A percentile compares a stretch with the other conserved stretches of the same genome.
Evolutionary conservation across 2,113 vertebrate species (phyloP).

Genomic region (Stomatorhinus ivindoensis): DNA sequence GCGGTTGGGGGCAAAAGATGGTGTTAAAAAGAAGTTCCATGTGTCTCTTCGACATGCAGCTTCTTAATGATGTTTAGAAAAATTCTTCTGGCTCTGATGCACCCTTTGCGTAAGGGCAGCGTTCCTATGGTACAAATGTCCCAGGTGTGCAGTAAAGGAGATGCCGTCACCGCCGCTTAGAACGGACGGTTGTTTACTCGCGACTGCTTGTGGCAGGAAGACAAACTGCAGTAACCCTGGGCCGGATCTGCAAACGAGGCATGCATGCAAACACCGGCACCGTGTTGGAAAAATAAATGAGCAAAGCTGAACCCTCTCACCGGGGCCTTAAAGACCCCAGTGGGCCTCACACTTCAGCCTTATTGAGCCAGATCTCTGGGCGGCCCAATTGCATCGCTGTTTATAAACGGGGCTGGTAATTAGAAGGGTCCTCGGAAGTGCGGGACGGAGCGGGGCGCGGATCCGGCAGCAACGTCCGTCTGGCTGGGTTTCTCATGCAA

Average conservation of each 20-base stretch:
- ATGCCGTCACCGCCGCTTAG: neutral
- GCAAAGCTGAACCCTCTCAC: neutral
- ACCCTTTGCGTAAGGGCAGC: neutral
- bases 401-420: neutral
- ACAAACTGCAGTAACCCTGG: conserved; percentile 10
- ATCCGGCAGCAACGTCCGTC: neutral
- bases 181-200: neutral
- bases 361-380: neutral
- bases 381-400: neutral
- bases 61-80: neutral
- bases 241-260: neutral
- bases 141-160: neutral
- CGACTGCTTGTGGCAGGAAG: conserved; percentile 10
- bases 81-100: neutral
- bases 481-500: conserved; percentile 12
- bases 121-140: neutral
- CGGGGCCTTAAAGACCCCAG: neutral
- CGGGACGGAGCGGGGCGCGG: neutral
- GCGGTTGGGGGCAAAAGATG: neutral
- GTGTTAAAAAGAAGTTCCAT: neutral
- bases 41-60: neutral
- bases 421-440: neutral
- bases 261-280: neutral
- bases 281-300: neutral
- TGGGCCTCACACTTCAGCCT: neutral